Percentiles rank a stretch among this genome's conserved stretches.
Evolutionary conservation across 2,888 invertebrate genomes (phyloP).

Genomic region (Volucella inanis): DNA sequence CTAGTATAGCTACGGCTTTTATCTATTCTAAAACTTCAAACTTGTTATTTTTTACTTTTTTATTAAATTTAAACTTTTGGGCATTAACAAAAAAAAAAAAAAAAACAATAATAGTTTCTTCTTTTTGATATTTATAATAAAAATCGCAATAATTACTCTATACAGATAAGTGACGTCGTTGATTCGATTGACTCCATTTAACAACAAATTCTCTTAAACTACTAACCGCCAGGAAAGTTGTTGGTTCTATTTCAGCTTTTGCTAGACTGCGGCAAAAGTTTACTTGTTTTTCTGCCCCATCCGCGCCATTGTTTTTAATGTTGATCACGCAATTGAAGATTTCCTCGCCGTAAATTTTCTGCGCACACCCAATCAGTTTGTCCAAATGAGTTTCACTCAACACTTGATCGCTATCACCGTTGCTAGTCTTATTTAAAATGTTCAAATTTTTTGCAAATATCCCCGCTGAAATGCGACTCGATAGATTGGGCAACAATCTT

Average conservation of each 20-base stretch:
- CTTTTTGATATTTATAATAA: neutral
- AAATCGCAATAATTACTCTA: neutral
- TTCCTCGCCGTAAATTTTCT: conserved; percentile 78
- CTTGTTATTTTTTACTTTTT: conserved; percentile 17
- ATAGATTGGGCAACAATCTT: conserved; percentile 79
- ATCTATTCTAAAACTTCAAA: too few relatives aligned
- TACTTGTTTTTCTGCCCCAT: conserved; percentile 76
- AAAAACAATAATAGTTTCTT: neutral
- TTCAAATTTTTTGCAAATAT: conserved; percentile 80
- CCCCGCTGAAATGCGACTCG: conserved; percentile 79
- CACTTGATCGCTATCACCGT: conserved; percentile 73
- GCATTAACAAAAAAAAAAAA: neutral
- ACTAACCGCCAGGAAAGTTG: conserved; percentile 64
- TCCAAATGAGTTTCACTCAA: conserved; percentile 77
- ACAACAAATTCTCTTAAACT: conserved; percentile 76
- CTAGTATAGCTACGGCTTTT: too few relatives aligned
- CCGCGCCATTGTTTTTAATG: conserved; percentile 78
- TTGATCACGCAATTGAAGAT: conserved; percentile 77
- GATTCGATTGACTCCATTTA: conserved; percentile 65
- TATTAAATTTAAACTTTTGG: conserved; percentile 6
- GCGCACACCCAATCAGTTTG: conserved; percentile 79
- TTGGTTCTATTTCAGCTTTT: conserved; percentile 34
- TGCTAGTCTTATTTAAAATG: conserved; percentile 79
- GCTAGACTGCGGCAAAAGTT: conserved; percentile 78
- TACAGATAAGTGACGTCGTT: too few relatives aligned